Conservation (phyloP, 2,113 vertebrate genomes). For the zebrafish (Danio rerio) region GRCz12tu NC_133199.1:45964001-45964500, state of each 20-base stretch:
- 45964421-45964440: too few relatives aligned
- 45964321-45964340: conserved; percentile 93
- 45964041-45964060: conserved; percentile 67
- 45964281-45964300: conserved; percentile 95
- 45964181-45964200: conserved; percentile 95
- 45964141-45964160: conserved; percentile 84
- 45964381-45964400: conserved; percentile 97
- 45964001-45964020: too few relatives aligned
- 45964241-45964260: conserved; percentile 93
- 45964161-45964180: conserved; percentile 85
- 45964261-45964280: conserved; percentile 97
- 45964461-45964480: too few relatives aligned
- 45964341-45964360: conserved; percentile 90
- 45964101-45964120: conserved; percentile 89
- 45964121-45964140: conserved; percentile 89
- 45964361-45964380: conserved; percentile 86
- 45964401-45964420: conserved; percentile 55
- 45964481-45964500: too few relatives aligned
- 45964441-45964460: too few relatives aligned
- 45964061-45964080: conserved; percentile 75
- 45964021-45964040: too few relatives aligned
- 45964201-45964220: conserved; percentile 95
- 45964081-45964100: conserved; percentile 72
- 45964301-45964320: conserved; percentile 95
- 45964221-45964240: conserved; percentile 95